Percentiles rank a stretch among this genome's conserved stretches.
These are phyloP conservation scores for Lordiphosa stackelbergi DNA, from an alignment of 1,140 invertebrate genomes.

Conservation along the genomic window DNA sequence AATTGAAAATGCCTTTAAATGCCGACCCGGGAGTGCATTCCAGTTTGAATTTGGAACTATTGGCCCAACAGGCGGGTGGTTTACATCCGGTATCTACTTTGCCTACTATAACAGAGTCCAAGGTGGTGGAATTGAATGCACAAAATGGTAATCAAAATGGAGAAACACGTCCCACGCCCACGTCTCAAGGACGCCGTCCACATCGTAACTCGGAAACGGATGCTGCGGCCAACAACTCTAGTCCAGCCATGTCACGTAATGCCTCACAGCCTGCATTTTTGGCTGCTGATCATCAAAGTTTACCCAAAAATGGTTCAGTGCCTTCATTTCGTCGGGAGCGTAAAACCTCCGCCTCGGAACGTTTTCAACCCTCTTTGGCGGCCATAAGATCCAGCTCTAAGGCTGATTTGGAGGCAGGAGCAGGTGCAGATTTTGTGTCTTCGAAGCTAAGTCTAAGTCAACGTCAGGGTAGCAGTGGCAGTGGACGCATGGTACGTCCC, in stretches of 20 bases:
- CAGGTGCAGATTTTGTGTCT: slow-evolving; percentile 75
- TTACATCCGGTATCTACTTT: slow-evolving; percentile 85
- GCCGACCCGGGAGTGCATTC: slow-evolving; percentile 96
- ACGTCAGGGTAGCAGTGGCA: slow-evolving; percentile 55
- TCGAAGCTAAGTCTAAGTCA: slow-evolving; percentile 78
- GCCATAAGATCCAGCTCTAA: slow-evolving; percentile 85
- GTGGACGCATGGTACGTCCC: slow-evolving; percentile 86
- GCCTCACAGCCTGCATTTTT: slow-evolving; percentile 88
- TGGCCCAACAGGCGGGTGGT: slow-evolving; percentile 80
- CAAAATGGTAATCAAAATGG: slow-evolving; percentile 61
- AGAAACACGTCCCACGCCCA: slow-evolving; percentile 15
- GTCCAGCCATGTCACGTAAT: slow-evolving; percentile 84
- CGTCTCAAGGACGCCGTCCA: slow-evolving; percentile 50
- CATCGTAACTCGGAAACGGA: slow-evolving; percentile 72
- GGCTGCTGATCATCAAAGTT: slow-evolving; percentile 85
- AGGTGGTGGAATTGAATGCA: slow-evolving; percentile 82
- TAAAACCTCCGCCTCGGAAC: slow-evolving; percentile 87
- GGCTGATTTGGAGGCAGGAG: slow-evolving; percentile 80
- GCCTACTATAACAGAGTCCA: slow-evolving; percentile 91
- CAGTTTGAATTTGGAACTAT: slow-evolving; percentile 90
- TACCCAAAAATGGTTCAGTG: slow-evolving; percentile 92
- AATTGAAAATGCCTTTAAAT: slow-evolving; percentile 91
- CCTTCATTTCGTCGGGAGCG: slow-evolving; percentile 90
- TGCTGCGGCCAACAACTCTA: slow-evolving; percentile 2
- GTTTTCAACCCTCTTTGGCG: slow-evolving; percentile 87